A percentile compares a stretch with the other conserved stretches of the same genome.
These are phyloP conservation scores for Brassicogethes aeneus DNA, from an alignment of 2,888 invertebrate genomes.

Conservation along the genomic window DNA sequence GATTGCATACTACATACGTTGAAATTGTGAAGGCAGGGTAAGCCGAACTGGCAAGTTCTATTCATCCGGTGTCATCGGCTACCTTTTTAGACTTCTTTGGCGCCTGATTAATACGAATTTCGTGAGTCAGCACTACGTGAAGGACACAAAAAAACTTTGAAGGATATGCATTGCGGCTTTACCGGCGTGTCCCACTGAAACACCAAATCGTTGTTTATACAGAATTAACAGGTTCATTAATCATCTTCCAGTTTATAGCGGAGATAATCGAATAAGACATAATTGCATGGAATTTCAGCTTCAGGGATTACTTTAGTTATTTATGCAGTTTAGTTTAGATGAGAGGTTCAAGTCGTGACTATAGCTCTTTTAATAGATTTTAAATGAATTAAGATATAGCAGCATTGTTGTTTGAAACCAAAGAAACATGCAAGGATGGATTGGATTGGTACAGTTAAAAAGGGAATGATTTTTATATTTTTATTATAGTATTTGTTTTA, in stretches of 20 bases:
- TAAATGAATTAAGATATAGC: too few relatives aligned
- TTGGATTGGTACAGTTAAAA: too few relatives aligned
- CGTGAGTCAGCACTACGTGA: not conserved
- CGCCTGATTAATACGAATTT: conserved; percentile 2
- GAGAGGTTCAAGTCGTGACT: not conserved
- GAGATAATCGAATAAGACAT: not conserved
- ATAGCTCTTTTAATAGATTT: not conserved
- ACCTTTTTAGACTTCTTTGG: conserved; percentile 1
- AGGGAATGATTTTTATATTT: too few relatives aligned
- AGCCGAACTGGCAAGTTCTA: conserved; percentile 1
- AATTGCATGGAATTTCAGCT: conserved; percentile 12
- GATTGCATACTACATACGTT: conserved; percentile 3
- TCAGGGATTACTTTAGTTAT: conserved; percentile 13
- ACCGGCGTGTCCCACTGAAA: not conserved
- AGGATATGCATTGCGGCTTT: not conserved
- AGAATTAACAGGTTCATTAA: not conserved
- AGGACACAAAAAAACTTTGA: not conserved
- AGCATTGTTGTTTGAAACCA: too few relatives aligned
- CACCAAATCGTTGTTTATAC: not conserved
- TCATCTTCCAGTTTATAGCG: not conserved
- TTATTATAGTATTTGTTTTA: too few relatives aligned
- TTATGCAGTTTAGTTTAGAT: conserved; percentile 1
- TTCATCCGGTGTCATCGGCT: conserved; percentile 1
- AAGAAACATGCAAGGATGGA: too few relatives aligned
- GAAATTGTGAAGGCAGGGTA: not conserved